Evolutionary conservation across 2,113 vertebrate genomes (phyloP), one percentile per base, ranked within the genome.

Genomic region (Mola mola): DNA sequence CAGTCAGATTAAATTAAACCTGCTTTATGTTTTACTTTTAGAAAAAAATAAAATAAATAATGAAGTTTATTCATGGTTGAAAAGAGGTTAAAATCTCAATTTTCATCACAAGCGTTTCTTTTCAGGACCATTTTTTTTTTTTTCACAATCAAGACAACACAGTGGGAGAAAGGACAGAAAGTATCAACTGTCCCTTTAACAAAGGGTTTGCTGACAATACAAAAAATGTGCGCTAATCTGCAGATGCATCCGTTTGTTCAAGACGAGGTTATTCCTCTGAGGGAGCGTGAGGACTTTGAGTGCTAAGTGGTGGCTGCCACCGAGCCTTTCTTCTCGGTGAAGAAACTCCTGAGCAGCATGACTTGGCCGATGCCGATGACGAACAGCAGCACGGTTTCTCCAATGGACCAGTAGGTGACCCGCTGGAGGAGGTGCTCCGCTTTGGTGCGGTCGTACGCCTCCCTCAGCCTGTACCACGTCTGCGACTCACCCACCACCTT

Each of bases 301-400:
- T 11, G 44, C 40, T 94, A 96, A 67, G 92, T 95, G 68, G 70
- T 42, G 0, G 73, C 81, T 0, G 68, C 24, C 1, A 89, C 13
- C 0, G 84, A 64, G 22, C 70, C 3, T 63, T 89, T 93, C 67
- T 92, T 95, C 8, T 96, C 95, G 0, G 68, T 88, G 82, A 97
- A 98, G 88, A 97, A 98, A 83, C 94, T 96, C 55, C 79, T 94
- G 2, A 98, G 94, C 89, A 97, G 68, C 70, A 96, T 12, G 61
- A 96, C 93, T 68, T 97, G 95, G 65, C 95, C 92, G 1, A 96
- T 16, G 72, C 94, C 93, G 67, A 97, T 94, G 66, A 91, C 81
- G 2, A 95, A 93, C 43, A 98, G 87, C 69, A 95, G 87, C 1
- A 94, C 0, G 0, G 94, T 91, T 84, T 97, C 93, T 17, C 94